Evolutionary conservation across 2,888 invertebrate species (phyloP).

Genomic region (Cataglyphis livida): DNA sequence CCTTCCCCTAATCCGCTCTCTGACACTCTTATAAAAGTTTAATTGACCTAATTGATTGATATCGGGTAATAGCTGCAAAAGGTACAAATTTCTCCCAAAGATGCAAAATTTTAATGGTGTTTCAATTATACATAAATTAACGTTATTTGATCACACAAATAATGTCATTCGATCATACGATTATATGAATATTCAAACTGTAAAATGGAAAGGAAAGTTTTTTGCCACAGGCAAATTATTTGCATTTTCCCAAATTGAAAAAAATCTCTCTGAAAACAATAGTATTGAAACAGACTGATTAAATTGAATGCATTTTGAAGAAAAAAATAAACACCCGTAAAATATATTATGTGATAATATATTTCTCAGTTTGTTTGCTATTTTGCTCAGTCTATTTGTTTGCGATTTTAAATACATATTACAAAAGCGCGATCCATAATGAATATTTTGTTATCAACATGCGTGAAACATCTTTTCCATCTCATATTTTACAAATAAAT

Average conservation of each 20-base stretch:
- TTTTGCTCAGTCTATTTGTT: constrained; percentile 1
- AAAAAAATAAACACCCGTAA: neutral
- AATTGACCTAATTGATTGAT: constrained; percentile 48
- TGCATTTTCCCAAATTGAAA: neutral
- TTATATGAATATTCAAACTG: constrained; percentile 40
- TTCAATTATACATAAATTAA: constrained; percentile 44
- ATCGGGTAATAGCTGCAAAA: neutral
- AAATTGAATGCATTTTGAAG: no score
- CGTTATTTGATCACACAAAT: constrained; percentile 22
- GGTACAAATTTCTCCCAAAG: neutral
- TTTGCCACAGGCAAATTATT: neutral
- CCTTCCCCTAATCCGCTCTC: neutral
- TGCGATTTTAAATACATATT: neutral
- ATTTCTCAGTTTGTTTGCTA: neutral
- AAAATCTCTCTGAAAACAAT: neutral
- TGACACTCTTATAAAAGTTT: constrained; percentile 38
- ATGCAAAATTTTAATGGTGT: constrained; percentile 14
- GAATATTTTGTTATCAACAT: constrained; percentile 18
- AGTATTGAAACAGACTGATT: neutral
- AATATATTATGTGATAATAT: neutral
- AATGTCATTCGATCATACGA: constrained; percentile 7
- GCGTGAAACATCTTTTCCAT: neutral
- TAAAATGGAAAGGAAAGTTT: neutral
- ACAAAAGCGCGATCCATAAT: neutral
- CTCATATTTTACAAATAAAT: neutral